Evolutionary conservation across 2,797 vertebrate species (phyloP).

Genomic region (Caiman crocodilus): DNA sequence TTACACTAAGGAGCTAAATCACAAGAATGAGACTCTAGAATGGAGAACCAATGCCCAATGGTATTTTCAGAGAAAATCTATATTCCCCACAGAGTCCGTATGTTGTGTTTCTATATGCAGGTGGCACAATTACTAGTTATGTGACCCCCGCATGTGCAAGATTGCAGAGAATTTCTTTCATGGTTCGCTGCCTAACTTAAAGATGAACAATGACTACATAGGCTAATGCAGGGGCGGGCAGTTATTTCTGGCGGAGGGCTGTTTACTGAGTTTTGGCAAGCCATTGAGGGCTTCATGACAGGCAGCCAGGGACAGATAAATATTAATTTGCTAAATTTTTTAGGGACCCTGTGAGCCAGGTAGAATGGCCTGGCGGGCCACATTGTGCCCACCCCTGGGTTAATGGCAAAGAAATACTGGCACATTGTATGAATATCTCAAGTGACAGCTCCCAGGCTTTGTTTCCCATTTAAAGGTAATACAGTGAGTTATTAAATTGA

Average conservation of each 20-base stretch:
- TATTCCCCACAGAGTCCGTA: background rate
- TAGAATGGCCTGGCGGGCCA: too few relatives aligned
- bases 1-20: background rate
- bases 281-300: too few relatives aligned
- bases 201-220: background rate
- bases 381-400: background rate
- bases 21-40: accelerated
- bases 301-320: too few relatives aligned
- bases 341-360: too few relatives aligned
- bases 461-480: background rate
- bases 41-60: background rate
- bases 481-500: background rate
- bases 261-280: too few relatives aligned
- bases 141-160: background rate
- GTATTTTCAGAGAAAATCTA: background rate
- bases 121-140: background rate
- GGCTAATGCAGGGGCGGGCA: too few relatives aligned
- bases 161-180: background rate
- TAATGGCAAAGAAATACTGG: background rate
- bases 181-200: background rate
- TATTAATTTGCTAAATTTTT: too few relatives aligned
- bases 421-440: background rate
- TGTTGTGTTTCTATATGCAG: background rate
- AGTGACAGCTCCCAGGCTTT: background rate
- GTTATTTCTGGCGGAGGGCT: too few relatives aligned